Conservation (phyloP, 2,113 vertebrate species). For the Dasyurus viverrinus region DNA sequence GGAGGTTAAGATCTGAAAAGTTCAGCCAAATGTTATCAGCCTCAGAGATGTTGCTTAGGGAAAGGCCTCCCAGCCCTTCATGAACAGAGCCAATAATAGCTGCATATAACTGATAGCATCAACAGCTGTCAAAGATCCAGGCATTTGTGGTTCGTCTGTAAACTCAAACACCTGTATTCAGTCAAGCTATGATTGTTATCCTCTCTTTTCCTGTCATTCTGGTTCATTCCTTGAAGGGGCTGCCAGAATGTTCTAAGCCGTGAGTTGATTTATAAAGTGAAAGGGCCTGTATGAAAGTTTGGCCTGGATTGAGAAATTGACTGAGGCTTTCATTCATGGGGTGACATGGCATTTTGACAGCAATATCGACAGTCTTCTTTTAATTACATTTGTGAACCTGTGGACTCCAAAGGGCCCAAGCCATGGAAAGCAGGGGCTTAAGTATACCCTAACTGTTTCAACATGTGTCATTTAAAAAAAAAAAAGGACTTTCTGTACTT, state of each 20-base stretch:
- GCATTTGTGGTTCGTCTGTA: constrained; percentile 92
- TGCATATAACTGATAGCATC: constrained; percentile 93
- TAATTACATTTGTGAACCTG: constrained; percentile 76
- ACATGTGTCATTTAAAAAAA: constrained; percentile 64
- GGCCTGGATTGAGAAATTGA: constrained; percentile 86
- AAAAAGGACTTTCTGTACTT: constrained; percentile 76
- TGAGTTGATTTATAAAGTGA: constrained; percentile 92
- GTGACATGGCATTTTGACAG: constrained; percentile 81
- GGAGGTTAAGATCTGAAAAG: constrained; percentile 96
- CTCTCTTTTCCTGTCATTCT: constrained; percentile 92
- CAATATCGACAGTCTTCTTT: constrained; percentile 82
- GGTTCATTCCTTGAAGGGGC: constrained; percentile 92
- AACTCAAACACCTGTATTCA: constrained; percentile 98
- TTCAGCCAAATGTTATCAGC: constrained; percentile 99
- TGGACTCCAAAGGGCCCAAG: constrained; percentile 56
- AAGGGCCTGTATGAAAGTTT: constrained; percentile 88
- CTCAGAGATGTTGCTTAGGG: constrained; percentile 90
- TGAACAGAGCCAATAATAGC: constrained; percentile 91
- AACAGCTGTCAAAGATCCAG: constrained; percentile 93
- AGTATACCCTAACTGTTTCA: constrained; percentile 73
- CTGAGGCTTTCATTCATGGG: constrained; percentile 81
- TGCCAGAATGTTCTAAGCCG: constrained; percentile 91
- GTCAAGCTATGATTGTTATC: constrained; percentile 95
- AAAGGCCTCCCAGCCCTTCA: constrained; percentile 87
- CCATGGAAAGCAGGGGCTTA: constrained; percentile 72